Evolutionary conservation across 30 jellyfish, hydroid and myxozoan species (phyloP).

Genomic region (Turritopsis dohrnii): DNA sequence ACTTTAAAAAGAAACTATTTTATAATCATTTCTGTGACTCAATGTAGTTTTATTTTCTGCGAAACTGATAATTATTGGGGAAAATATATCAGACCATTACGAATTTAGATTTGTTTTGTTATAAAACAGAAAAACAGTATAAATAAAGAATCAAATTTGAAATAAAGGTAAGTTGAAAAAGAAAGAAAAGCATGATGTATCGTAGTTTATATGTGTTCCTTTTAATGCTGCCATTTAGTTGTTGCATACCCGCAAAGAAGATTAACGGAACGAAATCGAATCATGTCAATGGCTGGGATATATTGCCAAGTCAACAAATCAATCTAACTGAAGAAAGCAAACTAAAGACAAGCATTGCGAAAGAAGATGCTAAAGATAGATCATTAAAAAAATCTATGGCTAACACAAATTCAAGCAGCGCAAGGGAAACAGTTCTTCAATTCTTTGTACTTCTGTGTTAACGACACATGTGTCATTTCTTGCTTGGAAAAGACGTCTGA

Average conservation of each 20-base stretch:
- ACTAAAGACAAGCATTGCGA: not conserved
- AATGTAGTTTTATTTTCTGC: not conserved
- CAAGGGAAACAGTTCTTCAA: no score
- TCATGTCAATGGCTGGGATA: not conserved
- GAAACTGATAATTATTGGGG: not conserved
- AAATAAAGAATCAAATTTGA: no score
- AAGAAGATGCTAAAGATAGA: not conserved
- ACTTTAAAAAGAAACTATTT: not conserved
- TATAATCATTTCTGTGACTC: not conserved
- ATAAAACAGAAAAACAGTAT: not conserved
- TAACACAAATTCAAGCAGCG: not conserved
- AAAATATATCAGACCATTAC: not conserved
- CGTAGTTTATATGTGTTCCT: not conserved
- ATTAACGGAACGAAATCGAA: not conserved
- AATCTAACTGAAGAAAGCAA: not conserved
- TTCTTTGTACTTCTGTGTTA: not conserved
- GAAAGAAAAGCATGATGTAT: not conserved
- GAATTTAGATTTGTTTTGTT: not conserved
- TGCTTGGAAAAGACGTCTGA: not conserved
- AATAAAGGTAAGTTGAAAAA: not conserved
- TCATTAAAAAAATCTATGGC: not conserved
- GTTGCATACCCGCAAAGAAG: not conserved
- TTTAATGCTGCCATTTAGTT: not conserved
- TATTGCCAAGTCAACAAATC: not conserved
- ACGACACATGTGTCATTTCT: not conserved